phyloP scores from a whole-genome alignment of 2,797 vertebrate genomes.

The Champsocephalus esox region DNA sequence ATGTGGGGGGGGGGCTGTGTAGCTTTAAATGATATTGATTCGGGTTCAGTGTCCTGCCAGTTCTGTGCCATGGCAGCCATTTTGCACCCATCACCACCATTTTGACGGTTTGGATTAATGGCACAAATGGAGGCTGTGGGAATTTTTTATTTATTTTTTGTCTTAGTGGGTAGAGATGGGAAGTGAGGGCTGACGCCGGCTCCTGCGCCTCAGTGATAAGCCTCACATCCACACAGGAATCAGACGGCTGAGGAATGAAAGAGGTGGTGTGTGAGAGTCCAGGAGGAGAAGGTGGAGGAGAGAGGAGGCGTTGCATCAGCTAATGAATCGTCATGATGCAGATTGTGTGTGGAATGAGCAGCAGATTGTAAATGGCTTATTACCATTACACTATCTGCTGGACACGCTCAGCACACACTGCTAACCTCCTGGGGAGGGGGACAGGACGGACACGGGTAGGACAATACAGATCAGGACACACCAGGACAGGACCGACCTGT shows the following conservation, averaged over 20 bases:
- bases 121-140: constrained; percentile 18
- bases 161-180: constrained; percentile 10
- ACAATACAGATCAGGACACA: neutral
- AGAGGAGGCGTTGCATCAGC: constrained; percentile 73
- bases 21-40: constrained; percentile 4
- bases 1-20: neutral
- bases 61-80: constrained; percentile 45
- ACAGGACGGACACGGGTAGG: neutral
- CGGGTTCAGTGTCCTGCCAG: constrained; percentile 20
- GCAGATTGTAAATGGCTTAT: constrained; percentile 71
- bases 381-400: constrained; percentile 50
- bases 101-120: constrained; percentile 46
- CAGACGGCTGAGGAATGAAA: constrained; percentile 28
- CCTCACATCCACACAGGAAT: constrained; percentile 33
- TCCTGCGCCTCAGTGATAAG: constrained; percentile 65
- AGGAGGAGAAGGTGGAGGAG: constrained; percentile 32
- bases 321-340: constrained; percentile 79
- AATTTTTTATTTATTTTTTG: constrained; percentile 10
- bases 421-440: constrained; percentile 19
- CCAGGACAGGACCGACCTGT: neutral
- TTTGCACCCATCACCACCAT: constrained; percentile 53
- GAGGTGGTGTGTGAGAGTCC: constrained; percentile 14
- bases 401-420: constrained; percentile 10
- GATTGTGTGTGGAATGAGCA: constrained; percentile 82
- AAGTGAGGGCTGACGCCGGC: constrained; percentile 33